These are phyloP conservation scores for Cloeon dipterum DNA, from an alignment of 2,888 invertebrate genomes.

Conservation along the genomic window DNA sequence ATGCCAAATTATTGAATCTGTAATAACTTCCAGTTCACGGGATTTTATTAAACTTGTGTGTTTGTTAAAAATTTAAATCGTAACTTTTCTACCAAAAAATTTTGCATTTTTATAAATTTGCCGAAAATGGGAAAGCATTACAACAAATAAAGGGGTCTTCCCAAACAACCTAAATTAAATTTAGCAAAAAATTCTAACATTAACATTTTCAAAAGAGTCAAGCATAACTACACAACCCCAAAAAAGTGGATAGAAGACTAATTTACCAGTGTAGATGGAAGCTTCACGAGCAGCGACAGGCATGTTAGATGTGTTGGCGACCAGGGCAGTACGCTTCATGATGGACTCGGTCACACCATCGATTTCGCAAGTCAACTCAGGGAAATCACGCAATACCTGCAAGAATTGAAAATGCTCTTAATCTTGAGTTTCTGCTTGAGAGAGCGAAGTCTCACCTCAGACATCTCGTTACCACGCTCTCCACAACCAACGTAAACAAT, in stretches of 20 bases:
- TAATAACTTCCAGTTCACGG: not conserved
- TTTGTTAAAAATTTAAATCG: not conserved
- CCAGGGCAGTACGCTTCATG: slow-evolving; percentile 98
- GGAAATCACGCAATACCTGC: slow-evolving; percentile 85
- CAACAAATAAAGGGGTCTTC: too few relatives aligned
- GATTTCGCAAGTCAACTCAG: slow-evolving; percentile 91
- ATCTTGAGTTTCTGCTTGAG: not conserved
- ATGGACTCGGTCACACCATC: slow-evolving; percentile 93
- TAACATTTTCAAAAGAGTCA: not conserved
- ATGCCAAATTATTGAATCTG: not conserved
- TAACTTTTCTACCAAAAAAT: too few relatives aligned
- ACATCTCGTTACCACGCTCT: slow-evolving; percentile 99
- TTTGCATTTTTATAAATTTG: too few relatives aligned
- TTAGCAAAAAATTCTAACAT: slow-evolving; percentile 2
- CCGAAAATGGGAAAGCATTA: too few relatives aligned
- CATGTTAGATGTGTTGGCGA: slow-evolving; percentile 99
- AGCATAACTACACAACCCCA: slow-evolving; percentile 2
- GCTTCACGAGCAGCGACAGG: slow-evolving; percentile 99
- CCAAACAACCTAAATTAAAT: too few relatives aligned
- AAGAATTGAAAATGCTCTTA: not conserved
- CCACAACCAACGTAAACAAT: slow-evolving; percentile 99
- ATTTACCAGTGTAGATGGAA: slow-evolving; percentile 88
- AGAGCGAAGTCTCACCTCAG: slow-evolving; percentile 38
- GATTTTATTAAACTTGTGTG: not conserved
- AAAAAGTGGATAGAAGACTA: slow-evolving; percentile 5